Evolutionary conservation across 2,113 vertebrate genomes (phyloP), one percentile per base, ranked within the genome.

Genomic region (Festucalex cinctus): DNA sequence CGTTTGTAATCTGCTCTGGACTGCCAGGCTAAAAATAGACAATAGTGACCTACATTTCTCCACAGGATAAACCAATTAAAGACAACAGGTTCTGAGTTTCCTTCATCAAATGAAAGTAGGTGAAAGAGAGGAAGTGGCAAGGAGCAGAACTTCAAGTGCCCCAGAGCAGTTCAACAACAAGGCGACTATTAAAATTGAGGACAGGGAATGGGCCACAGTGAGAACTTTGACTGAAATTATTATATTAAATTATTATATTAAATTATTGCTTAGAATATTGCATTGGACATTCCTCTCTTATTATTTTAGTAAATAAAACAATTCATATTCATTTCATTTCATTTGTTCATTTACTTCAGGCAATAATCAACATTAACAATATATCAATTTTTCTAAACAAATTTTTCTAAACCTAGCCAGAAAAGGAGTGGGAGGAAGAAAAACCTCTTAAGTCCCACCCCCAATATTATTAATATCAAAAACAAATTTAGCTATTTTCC

Each of bases 11-110:
- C n/a, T 39, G 22, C 24, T 41, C 61, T 46, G 9, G 20, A n/a
- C 36, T 12, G 13, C 26, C 26, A 9, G 54, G 32, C 56, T 82
- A 85, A 82, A 87, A 83, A 85, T 83, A 89, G 65, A 63, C 48
- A 51, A 35, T 13, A 70, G 62, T 82, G 84, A 83, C 87, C 86
- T 80, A 86, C 77, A 88, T 88, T 83, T 76, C 66, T 71, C 75
- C 58, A 12, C 2, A 51, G 83, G 84, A 85, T 82, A 78, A 81
- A 76, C 67, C 64, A 75, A 79, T 79, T 63, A 66, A 67, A 58
- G 69, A 74, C 59, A 6, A 22, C 54, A 68, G 77, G 35, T 75
- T 56, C 74, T 66, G 22, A 5, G 67, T 28, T 46, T 64, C 75
- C 83, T 82, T 83, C 71, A 83, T 82, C 81, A 79, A 60, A 28